Evolutionary conservation across 2,113 vertebrate species (phyloP).

Genomic region (Pomatostomus ruficeps): DNA sequence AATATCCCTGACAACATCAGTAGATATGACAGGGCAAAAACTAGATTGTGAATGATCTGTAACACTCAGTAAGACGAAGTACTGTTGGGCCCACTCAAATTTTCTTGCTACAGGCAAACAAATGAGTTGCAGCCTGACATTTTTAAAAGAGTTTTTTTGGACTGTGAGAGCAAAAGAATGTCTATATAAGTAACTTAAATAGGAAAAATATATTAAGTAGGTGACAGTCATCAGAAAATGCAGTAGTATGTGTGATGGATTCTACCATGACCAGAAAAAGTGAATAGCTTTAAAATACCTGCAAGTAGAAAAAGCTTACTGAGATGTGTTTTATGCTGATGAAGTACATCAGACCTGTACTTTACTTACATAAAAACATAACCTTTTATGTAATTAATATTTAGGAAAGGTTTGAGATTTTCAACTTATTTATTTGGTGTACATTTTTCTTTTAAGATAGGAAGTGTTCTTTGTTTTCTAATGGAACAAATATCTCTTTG

Average conservation of each 20-base stretch:
- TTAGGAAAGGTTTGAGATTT: background rate
- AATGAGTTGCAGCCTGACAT: background rate
- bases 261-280: background rate
- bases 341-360: background rate
- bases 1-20: background rate
- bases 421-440: background rate
- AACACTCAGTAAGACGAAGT: background rate
- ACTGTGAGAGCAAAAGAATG: background rate
- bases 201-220: background rate
- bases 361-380: background rate
- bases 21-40: background rate
- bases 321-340: background rate
- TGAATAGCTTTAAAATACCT: background rate
- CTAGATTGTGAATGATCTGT: background rate
- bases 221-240: background rate
- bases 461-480: background rate
- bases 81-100: background rate
- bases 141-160: background rate
- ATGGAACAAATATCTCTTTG: background rate
- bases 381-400: background rate
- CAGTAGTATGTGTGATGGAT: background rate
- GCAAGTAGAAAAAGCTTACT: background rate
- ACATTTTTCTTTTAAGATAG: background rate
- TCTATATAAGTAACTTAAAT: background rate
- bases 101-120: background rate